Percentiles rank a stretch among this genome's conserved stretches.
Evolutionary conservation across 2,888 invertebrate genomes (phyloP).

Genomic region (Platycheirus rosarum): DNA sequence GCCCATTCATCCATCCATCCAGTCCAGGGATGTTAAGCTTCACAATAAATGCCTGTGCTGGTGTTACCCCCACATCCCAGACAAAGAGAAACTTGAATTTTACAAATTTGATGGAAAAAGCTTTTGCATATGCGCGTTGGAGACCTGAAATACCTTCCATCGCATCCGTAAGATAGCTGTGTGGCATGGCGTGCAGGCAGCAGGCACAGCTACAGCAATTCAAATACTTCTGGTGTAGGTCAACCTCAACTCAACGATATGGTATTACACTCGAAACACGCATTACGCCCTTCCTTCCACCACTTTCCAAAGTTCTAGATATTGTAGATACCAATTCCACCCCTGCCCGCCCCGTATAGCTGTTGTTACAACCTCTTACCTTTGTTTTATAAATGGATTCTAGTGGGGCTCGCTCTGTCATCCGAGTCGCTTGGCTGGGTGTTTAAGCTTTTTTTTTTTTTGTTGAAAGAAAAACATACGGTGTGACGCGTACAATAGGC

Average conservation of each 20-base stretch:
- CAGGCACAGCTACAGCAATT: constrained; percentile 57
- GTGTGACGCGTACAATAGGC: constrained; percentile 51
- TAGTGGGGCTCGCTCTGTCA: constrained; percentile 61
- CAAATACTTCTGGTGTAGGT: constrained; percentile 71
- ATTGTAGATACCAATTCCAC: constrained; percentile 4
- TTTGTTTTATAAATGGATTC: constrained; percentile 65
- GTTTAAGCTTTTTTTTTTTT: constrained; percentile 21
- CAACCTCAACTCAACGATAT: constrained; percentile 60
- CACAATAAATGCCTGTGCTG: constrained; percentile 38
- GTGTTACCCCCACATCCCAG: neutral
- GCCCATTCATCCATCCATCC: constrained; percentile 73
- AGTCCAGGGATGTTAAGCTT: constrained; percentile 72
- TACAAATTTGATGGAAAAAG: constrained; percentile 63
- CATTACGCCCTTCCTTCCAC: constrained; percentile 29
- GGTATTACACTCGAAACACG: constrained; percentile 59
- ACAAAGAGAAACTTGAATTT: constrained; percentile 41
- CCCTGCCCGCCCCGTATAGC: constrained; percentile 25
- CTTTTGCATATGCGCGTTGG: constrained; percentile 67
- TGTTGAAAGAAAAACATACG: constrained; percentile 29
- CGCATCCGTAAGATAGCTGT: too few species aligned
- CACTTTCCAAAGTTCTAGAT: neutral
- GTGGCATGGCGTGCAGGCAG: neutral
- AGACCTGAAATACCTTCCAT: neutral
- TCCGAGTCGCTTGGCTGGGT: constrained; percentile 55
- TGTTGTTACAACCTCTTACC: constrained; percentile 62